Evolutionary conservation across 2,888 invertebrate genomes (phyloP), one percentile per base, ranked within the genome.

Genomic region (Scelioninae gen. 1): DNA sequence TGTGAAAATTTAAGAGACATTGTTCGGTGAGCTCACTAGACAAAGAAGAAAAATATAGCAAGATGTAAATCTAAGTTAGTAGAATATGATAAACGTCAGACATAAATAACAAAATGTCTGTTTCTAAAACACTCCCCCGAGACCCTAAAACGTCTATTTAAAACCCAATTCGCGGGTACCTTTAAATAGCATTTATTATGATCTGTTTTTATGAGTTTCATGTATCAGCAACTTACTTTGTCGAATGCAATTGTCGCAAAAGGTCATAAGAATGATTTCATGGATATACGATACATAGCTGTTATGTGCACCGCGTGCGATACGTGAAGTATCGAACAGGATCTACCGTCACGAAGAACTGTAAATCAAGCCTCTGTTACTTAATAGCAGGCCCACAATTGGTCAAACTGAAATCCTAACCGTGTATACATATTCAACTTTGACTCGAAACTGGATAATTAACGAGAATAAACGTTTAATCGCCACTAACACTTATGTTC

Each of bases 281-380:
- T 65, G 79, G 79, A 81, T 85, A 88, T 86, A 85, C 86, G 78
- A 74, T 63, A 78, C 72, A 76, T 56, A 60, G 74, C 74, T 68
- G 66, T 72, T 79, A 85, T 86, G 85, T 86, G 85, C 81, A 79
- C 66, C 83, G 84, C 83, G 80, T 86, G 86, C 85, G 86, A 86
- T 88, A 87, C 86, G 81, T 85, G 84, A 88, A 88, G 87, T 88
- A 88, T 88, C 87, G 85, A 85, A 83, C 83, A 77, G 83, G 83
- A 86, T 89, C 88, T 86, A 83, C 65, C 83, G 86, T 87, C 85
- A 87, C 86, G 87, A 82, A 53, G 84, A 31, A 84, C 85, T 80
- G 85, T 89, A 89, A 89, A 89, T 88, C 88, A 87, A 85, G 86
- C 63, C 75, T 63, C 62, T 84, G 86, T 87, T 79, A 68, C 66